A percentile compares a stretch with the other conserved stretches of the same genome.
Conservation (phyloP, 2,797 vertebrate species). For the Microhierax caerulescens region DNA sequence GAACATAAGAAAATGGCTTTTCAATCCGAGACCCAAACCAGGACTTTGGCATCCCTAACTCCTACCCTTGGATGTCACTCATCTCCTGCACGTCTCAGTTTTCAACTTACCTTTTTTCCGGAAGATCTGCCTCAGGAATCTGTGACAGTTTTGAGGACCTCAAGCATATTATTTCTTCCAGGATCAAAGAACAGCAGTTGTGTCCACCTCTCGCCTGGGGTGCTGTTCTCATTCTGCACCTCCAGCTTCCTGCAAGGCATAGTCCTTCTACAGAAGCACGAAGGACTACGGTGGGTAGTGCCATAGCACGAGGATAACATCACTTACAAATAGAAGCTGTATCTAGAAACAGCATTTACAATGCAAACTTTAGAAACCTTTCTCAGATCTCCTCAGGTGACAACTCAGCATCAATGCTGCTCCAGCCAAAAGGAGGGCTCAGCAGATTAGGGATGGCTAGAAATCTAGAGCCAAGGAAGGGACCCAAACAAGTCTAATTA, state of each 20-base stretch:
- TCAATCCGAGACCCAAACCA: neutral
- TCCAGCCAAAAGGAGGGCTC: neutral
- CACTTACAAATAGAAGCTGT: neutral
- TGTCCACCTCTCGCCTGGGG: neutral
- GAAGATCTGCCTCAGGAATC: neutral
- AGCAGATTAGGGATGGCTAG: neutral
- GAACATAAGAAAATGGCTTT: neutral
- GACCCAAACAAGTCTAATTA: neutral
- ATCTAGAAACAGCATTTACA: neutral
- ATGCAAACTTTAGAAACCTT: neutral
- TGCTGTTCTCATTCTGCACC: neutral
- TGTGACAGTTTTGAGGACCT: neutral
- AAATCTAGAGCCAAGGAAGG: neutral
- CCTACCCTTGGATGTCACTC: neutral
- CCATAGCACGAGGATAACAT: neutral
- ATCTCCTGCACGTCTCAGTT: neutral
- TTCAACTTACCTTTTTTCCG: neutral
- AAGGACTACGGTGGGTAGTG: neutral
- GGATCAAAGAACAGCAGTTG: neutral
- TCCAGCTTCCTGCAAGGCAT: neutral
- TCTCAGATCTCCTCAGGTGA: neutral
- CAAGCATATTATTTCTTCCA: neutral
- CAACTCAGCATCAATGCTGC: neutral
- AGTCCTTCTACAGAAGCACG: rapidly evolving
- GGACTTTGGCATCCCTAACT: neutral